Conservation (phyloP, 2,888 invertebrate species). For the Allacma fusca region DNA sequence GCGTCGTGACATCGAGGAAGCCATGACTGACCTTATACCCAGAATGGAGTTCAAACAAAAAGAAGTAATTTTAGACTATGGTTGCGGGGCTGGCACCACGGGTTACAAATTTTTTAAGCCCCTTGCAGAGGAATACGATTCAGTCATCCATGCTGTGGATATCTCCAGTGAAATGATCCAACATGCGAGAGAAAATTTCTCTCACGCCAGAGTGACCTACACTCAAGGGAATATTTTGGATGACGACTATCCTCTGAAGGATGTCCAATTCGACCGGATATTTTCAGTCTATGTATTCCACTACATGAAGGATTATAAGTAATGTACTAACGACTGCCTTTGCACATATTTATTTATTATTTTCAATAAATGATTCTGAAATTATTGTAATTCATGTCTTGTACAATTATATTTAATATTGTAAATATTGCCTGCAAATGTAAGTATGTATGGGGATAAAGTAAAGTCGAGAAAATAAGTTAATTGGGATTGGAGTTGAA, state of each 20-base stretch:
- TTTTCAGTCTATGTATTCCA: conserved; percentile 57
- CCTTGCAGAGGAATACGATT: conserved; percentile 43
- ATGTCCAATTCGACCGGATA: conserved; percentile 51
- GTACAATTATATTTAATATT: too few relatives aligned
- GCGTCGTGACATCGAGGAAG: conserved; percentile 49
- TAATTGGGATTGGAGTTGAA: too few relatives aligned
- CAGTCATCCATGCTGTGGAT: conserved; percentile 50
- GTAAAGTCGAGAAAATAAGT: too few relatives aligned
- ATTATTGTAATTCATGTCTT: too few relatives aligned
- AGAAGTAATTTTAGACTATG: conserved; percentile 53
- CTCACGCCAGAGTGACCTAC: conserved; percentile 47
- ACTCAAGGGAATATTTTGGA: conserved; percentile 44
- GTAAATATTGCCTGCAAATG: too few relatives aligned
- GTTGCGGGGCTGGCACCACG: conserved; percentile 55
- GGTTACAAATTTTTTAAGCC: conserved; percentile 50
- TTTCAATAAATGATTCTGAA: neutral
- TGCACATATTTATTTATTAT: too few relatives aligned
- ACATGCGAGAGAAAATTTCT: conserved; percentile 47
- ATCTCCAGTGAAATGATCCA: conserved; percentile 54
- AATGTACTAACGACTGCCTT: too few relatives aligned
- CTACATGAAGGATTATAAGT: conserved; percentile 50
- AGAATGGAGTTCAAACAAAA: conserved; percentile 44
- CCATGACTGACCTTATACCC: conserved; percentile 46
- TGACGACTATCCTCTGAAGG: conserved; percentile 48
- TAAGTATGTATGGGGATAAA: too few relatives aligned